phyloP scores from a whole-genome alignment of 2,113 vertebrate genomes.

The Marmota monax region DNA sequence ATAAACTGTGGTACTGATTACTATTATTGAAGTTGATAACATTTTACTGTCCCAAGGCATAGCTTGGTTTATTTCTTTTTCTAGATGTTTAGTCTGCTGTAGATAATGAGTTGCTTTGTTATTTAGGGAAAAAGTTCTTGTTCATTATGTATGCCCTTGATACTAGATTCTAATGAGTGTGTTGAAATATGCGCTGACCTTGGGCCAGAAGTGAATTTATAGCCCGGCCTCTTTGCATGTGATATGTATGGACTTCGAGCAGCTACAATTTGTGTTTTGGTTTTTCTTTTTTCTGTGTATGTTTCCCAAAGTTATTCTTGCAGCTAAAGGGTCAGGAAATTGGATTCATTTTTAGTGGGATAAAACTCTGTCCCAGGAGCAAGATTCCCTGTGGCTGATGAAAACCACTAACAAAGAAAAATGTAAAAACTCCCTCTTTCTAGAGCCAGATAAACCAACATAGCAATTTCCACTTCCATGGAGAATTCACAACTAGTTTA shows the following conservation, averaged over 20 bases:
- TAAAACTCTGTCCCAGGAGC: background rate
- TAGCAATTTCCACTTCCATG: background rate
- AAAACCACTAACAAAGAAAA: background rate
- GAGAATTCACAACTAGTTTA: background rate
- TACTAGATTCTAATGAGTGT: background rate
- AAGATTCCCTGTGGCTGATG: background rate
- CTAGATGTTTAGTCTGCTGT: conserved; percentile 46
- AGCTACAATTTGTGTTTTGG: background rate
- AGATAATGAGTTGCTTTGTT: conserved; percentile 7
- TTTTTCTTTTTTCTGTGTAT: background rate
- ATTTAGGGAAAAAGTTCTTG: background rate
- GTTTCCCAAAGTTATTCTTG: conserved; percentile 14
- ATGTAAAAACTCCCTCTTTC: background rate
- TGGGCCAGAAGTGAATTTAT: background rate
- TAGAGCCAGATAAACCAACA: background rate
- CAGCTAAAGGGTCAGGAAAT: background rate
- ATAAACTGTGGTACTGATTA: background rate
- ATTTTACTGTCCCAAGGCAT: background rate
- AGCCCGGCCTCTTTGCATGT: background rate
- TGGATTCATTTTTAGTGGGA: background rate
- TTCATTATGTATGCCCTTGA: background rate
- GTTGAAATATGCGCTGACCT: background rate
- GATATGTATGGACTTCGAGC: background rate
- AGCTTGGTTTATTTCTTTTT: background rate
- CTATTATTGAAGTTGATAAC: background rate